phyloP scores from a whole-genome alignment of 2,888 invertebrate genomes.

The Sthenelais limicola region DNA sequence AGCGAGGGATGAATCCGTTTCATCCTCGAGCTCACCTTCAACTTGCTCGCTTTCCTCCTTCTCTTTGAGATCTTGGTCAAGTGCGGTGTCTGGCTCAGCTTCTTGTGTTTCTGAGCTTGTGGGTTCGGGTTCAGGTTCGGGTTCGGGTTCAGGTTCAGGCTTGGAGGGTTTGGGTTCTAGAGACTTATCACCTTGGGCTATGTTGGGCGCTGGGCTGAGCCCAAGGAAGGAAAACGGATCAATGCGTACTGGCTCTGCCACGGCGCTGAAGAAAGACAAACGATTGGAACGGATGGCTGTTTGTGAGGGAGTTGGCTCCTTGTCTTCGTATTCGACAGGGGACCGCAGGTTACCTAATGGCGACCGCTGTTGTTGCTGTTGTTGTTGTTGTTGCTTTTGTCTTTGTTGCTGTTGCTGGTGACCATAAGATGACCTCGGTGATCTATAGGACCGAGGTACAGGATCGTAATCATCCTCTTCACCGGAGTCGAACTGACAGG shows the following conservation, averaged over 20 bases:
- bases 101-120: slow-evolving; percentile 4
- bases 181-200: slow-evolving; percentile 6
- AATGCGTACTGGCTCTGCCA: slow-evolving; percentile 66
- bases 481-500: neutral
- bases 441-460: slow-evolving; percentile 6
- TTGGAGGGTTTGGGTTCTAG: no score
- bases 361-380: no score
- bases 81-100: slow-evolving; percentile 55
- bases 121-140: neutral
- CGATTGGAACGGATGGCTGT: slow-evolving; percentile 56
- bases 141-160: slow-evolving; percentile 12
- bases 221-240: slow-evolving; percentile 67
- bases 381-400: neutral
- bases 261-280: slow-evolving; percentile 67
- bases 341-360: neutral
- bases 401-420: no score
- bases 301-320: slow-evolving; percentile 47
- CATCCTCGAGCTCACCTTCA: slow-evolving; percentile 37
- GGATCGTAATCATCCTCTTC: slow-evolving; percentile 24
- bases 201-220: slow-evolving; percentile 38
- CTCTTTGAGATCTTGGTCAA: slow-evolving; percentile 52
- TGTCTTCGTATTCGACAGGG: slow-evolving; percentile 37
- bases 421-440: no score
- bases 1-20: slow-evolving; percentile 59
- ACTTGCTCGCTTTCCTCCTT: slow-evolving; percentile 37